Base-by-base conservation (phyloP, 2,797 vertebrate genomes). In the Typhlichthys eigenmanni region DNA sequence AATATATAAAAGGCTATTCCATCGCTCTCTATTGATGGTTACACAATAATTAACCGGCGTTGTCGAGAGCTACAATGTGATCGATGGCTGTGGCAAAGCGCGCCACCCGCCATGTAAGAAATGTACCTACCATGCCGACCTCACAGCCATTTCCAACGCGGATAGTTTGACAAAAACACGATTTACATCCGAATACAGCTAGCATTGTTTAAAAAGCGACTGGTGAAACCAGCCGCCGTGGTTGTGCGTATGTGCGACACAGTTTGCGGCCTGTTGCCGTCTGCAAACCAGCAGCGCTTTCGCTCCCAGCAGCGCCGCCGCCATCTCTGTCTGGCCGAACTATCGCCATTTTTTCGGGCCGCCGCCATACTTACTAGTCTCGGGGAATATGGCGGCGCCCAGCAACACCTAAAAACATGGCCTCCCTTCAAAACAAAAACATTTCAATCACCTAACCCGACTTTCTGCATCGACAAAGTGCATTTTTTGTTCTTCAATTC, bases 301-400 rank as follows among this genome's bases (percentile, higher is more conserved):
- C 55, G 55, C 24, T 24, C 55, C 58, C 69, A 5, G 5, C 5
- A 68, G 79, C 89, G 82, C 91, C 78, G 93, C 91, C 93, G 92
- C 94, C 93, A 94, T 95, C 86, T 93, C 93, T 92, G 87, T 87
- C 85, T 87, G 85, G 85, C 93, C 91, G 87, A 81, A 79, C 91
- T 73, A 87, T 88, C 93, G 96, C 96, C 97, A 98, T 98, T 89
- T 97, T 98, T 98, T 94, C 93, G 95, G 95, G 94, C 96, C 95
- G 96, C 96, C 96, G 90, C 90, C 90, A 91, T 91, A 90, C 88
- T 98, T 98, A 95, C 95, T 93, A 92, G 93, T 95, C 93, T 94
- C 91, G 93, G 95, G 94, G 96, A 98, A 98, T 93, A 98, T 98
- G 97, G 96, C 97, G 97, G 97, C 97, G 97, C 97, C 97, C 97